phyloP scores from a whole-genome alignment of 2,888 invertebrate genomes.

The Campoletis raptor region DNA sequence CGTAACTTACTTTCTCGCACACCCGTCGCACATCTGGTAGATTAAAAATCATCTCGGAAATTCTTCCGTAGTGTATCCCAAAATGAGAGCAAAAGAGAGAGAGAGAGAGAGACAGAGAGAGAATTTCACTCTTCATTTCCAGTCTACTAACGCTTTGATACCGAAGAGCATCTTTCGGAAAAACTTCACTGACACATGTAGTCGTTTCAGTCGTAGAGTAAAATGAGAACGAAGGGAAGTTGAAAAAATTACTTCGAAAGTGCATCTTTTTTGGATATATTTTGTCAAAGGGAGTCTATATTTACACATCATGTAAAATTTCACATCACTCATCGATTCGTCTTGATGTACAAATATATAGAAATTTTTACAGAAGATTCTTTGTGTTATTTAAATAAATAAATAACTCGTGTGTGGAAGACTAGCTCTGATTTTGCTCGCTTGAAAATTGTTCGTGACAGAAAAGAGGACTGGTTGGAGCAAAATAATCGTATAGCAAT shows the following conservation, averaged over 20 bases:
- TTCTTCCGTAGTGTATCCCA: conserved; percentile 39
- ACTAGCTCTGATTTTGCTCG: neutral
- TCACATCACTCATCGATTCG: neutral
- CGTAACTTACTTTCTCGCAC: conserved; percentile 38
- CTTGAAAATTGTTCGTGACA: neutral
- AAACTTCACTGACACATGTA: conserved; percentile 9
- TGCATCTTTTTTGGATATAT: neutral
- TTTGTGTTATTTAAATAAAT: neutral
- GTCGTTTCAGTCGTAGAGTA: neutral
- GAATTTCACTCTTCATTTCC: conserved; percentile 21
- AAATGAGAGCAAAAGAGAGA: neutral
- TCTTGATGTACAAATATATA: neutral
- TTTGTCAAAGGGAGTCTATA: neutral
- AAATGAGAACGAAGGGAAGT: neutral
- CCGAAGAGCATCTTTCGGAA: conserved; percentile 7
- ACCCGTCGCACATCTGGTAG: conserved; percentile 74
- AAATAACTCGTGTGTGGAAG: neutral
- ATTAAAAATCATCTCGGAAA: conserved; percentile 74
- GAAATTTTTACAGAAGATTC: neutral
- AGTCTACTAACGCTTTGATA: conserved; percentile 35
- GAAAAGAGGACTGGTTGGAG: neutral
- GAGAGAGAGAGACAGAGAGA: conserved; percentile 8
- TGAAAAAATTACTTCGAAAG: conserved; percentile 6
- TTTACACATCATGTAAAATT: neutral
- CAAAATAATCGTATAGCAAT: too few relatives aligned